Percentiles rank a stretch among this genome's conserved stretches.
Evolutionary conservation across 2,797 vertebrate genomes (phyloP).

Genomic region (Pseudomugil gertrudae): DNA sequence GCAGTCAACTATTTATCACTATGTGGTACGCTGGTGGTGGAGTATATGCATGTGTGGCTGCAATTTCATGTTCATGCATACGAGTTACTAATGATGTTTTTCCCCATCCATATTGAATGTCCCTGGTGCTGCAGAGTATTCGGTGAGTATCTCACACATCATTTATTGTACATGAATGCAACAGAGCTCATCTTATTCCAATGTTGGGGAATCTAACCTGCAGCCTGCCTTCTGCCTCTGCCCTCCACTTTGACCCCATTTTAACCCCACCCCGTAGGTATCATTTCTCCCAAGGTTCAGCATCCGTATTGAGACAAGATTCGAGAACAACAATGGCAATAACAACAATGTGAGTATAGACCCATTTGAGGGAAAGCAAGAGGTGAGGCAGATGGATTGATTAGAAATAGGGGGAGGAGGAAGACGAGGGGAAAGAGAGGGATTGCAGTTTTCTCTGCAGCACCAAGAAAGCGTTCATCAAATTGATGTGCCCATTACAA

Average conservation of each 20-base stretch:
- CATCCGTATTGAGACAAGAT: slow-evolving; percentile 86
- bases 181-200: slow-evolving; percentile 53
- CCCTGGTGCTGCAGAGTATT: slow-evolving; percentile 78
- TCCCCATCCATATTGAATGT: slow-evolving; percentile 45
- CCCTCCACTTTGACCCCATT: slow-evolving; percentile 23
- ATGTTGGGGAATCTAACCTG: slow-evolving; percentile 50
- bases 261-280: slow-evolving; percentile 67
- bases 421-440: slow-evolving; percentile 31
- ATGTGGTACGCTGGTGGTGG: slow-evolving; percentile 28
- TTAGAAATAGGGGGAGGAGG: slow-evolving; percentile 31
- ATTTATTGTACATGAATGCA: slow-evolving; percentile 62
- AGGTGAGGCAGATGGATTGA: slow-evolving; percentile 54
- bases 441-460: slow-evolving; percentile 65
- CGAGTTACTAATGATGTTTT: slow-evolving; percentile 65
- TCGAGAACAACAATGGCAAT: slow-evolving; percentile 85
- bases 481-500: slow-evolving; percentile 63
- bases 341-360: slow-evolving; percentile 82
- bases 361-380: slow-evolving; percentile 28
- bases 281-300: slow-evolving; percentile 86
- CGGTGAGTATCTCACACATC: slow-evolving; percentile 79
- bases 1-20: slow-evolving; percentile 58
- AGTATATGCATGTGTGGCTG: slow-evolving; percentile 12
- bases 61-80: slow-evolving; percentile 47
- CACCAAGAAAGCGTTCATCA: slow-evolving; percentile 63
- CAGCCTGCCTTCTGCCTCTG: slow-evolving; percentile 16